Evolutionary conservation across 2,113 vertebrate genomes (phyloP), one percentile per base, ranked within the genome.

Genomic region (Neogobius melanostomus): DNA sequence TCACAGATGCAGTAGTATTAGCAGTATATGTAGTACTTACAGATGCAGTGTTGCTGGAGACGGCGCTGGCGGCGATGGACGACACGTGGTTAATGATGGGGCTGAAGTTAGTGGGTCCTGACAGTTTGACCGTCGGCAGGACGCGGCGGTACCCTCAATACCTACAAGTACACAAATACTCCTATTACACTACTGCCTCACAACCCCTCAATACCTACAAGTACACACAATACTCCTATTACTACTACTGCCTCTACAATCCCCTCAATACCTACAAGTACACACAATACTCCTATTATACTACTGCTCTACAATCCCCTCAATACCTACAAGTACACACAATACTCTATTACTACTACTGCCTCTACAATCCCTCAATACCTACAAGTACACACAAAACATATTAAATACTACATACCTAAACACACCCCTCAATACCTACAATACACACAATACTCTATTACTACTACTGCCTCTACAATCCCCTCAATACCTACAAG

Each of bases 31-130:
- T 17, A 10, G 12, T 64, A 82, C 93, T 94, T 75, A 99, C 96
- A 61, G 92, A 85, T 44, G 97, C 94, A 2, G 36, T 91, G 79
- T 89, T 87, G 71, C 91, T 86, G 51, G 96, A 92, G 0, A 91
- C 87, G 0, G 90, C 90, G 7, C 82, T 56, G 0, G 92, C 62
- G 17, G 96, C 95, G 75, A 98, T 95, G 49, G 87, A 89, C 4
- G 93, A 94, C 28, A 98, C 93, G 0, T 98, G 96, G 78, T 92
- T 97, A 83, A 96, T 96, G 84, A 98, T 93, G 44, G 97, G 95
- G 16, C 95, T 95, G 87, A 98, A 97, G 86, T 96, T 98, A 68
- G 97, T 98, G 21, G 97, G 96, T 6, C 97, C 95, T 0, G 94
- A 97, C 6, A 99, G 94, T 12, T 75, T 82, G 59, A 98, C 75